Percentiles rank a stretch among this genome's conserved stretches.
Evolutionary conservation across 2,888 invertebrate species (phyloP).

Genomic region (Eilema sororculum): DNA sequence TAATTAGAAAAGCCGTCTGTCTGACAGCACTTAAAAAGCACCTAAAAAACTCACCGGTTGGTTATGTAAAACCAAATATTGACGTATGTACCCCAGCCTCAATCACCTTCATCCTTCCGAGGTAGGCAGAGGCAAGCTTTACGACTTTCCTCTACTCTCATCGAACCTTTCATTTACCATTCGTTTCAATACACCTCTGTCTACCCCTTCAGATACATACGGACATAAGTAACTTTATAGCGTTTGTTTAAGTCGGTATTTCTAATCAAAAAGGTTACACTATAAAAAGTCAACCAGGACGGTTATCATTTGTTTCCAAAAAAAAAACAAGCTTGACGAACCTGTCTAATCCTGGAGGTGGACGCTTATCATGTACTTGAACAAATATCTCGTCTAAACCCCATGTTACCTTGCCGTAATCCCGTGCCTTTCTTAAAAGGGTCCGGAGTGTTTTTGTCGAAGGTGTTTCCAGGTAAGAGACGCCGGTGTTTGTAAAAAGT

Average conservation of each 20-base stretch:
- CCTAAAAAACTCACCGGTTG: too few species aligned
- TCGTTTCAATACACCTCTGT: not conserved
- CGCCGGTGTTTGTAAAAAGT: slow-evolving; percentile 9
- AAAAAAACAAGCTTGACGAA: slow-evolving; percentile 23
- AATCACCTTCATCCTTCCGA: too few species aligned
- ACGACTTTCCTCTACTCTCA: too few species aligned
- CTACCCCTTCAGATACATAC: not conserved
- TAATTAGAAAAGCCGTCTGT: too few species aligned
- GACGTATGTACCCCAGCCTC: too few species aligned
- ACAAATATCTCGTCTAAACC: slow-evolving; percentile 55
- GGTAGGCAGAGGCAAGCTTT: too few species aligned
- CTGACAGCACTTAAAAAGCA: too few species aligned
- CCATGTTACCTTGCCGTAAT: slow-evolving; percentile 36
- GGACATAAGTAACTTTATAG: not conserved
- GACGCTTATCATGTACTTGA: slow-evolving; percentile 57
- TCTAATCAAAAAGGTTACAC: not conserved
- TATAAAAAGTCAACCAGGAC: slow-evolving; percentile 9
- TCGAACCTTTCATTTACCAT: too few species aligned
- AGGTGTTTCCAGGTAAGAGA: slow-evolving; percentile 14
- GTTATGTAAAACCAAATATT: too few species aligned
- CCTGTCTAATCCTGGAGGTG: slow-evolving; percentile 56
- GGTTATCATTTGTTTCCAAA: slow-evolving; percentile 31
- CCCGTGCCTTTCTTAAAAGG: slow-evolving; percentile 40
- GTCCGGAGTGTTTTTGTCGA: slow-evolving; percentile 19
- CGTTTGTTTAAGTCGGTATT: not conserved